These are phyloP conservation scores for Aspidoscelis tigris DNA, from an alignment of 2,113 vertebrate genomes.

Conservation along the genomic window DNA sequence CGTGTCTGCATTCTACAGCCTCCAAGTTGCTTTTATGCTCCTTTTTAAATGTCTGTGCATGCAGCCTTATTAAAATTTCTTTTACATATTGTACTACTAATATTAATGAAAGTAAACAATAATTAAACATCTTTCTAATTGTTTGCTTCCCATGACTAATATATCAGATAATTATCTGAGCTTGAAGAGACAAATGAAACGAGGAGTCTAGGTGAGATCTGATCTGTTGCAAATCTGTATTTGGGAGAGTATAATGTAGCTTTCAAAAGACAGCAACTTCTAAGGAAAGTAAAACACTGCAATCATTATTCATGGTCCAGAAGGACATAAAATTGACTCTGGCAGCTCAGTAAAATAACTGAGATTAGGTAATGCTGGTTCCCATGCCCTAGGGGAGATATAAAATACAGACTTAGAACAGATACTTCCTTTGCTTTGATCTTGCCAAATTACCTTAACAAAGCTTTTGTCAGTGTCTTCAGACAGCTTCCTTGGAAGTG, in stretches of 20 bases:
- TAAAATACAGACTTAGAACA: background rate
- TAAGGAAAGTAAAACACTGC: background rate
- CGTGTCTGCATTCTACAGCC: too few species aligned
- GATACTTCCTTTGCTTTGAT: background rate
- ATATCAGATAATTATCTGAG: background rate
- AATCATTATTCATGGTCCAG: background rate
- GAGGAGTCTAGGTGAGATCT: background rate
- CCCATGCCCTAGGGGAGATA: background rate
- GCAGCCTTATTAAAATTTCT: background rate
- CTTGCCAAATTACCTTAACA: conserved; percentile 14
- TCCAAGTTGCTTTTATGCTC: too few species aligned
- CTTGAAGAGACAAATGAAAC: background rate
- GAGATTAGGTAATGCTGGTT: conserved; percentile 1
- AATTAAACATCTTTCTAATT: background rate
- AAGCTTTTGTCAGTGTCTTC: conserved; percentile 23
- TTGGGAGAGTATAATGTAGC: background rate
- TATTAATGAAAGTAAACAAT: background rate
- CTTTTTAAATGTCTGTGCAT: too few species aligned
- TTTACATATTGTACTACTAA: background rate
- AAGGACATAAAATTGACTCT: conserved; percentile 30
- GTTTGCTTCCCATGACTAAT: background rate
- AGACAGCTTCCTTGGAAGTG: conserved; percentile 23
- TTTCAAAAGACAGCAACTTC: background rate
- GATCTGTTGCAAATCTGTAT: background rate
- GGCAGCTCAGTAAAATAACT: background rate